phyloP scores from a whole-genome alignment of 2,888 invertebrate species.

The Platycheirus rosarum region DNA sequence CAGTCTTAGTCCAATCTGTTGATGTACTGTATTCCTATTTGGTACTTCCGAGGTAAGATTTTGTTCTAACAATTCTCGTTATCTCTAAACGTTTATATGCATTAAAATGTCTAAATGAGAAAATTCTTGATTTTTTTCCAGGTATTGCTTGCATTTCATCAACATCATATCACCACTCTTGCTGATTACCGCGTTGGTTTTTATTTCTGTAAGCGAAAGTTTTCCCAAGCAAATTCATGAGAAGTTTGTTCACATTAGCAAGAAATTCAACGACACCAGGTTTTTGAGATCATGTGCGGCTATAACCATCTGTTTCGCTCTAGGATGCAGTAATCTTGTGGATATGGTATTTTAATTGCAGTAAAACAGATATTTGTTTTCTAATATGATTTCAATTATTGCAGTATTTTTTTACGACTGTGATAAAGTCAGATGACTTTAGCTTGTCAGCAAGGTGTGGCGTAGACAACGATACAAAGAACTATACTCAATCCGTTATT shows the following conservation, averaged over 20 bases:
- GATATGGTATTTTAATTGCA: conserved; percentile 84
- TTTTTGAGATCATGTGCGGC: conserved; percentile 85
- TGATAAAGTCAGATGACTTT: conserved; percentile 77
- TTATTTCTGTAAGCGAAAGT: conserved; percentile 82
- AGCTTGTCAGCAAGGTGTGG: conserved; percentile 51
- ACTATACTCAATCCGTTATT: conserved; percentile 22
- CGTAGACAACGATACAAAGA: conserved; percentile 48
- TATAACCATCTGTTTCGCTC: conserved; percentile 84
- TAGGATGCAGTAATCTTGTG: conserved; percentile 85
- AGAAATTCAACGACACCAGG: conserved; percentile 84
- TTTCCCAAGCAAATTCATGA: conserved; percentile 82
- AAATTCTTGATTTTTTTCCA: conserved; percentile 55
- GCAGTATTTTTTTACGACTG: conserved; percentile 76
- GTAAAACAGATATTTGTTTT: not conserved
- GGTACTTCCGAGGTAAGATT: conserved; percentile 84
- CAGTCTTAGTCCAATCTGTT: conserved; percentile 85
- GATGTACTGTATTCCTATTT: conserved; percentile 84
- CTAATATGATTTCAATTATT: not conserved
- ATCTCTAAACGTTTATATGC: no score
- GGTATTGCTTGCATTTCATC: conserved; percentile 80
- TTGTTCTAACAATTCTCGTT: not conserved
- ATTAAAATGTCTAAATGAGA: no score
- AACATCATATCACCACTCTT: conserved; percentile 80
- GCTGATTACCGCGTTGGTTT: conserved; percentile 80
- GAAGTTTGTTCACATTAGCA: conserved; percentile 84